Conservation (phyloP, 2,113 vertebrate species). For the Hydrochoerus hydrochaeris region DNA sequence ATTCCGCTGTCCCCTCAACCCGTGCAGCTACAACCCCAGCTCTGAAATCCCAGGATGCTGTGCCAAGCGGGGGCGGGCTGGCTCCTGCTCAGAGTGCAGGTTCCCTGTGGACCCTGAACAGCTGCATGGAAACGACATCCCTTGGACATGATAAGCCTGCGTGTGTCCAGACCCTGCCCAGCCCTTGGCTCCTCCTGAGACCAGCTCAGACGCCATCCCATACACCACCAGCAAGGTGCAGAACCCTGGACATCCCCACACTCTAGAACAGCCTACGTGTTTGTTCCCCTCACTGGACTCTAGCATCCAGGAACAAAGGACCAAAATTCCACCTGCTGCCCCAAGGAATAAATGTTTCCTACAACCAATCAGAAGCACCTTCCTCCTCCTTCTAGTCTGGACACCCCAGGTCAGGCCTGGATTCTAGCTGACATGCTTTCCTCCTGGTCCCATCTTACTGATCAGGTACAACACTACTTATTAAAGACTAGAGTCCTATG, state of each 20-base stretch:
- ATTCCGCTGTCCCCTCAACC: background rate
- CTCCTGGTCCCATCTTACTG: background rate
- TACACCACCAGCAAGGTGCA: background rate
- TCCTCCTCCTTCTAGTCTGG: background rate
- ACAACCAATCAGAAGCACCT: background rate
- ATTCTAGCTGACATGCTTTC: background rate
- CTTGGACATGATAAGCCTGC: background rate
- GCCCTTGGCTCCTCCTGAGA: background rate
- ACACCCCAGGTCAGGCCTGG: background rate
- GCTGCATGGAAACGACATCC: background rate
- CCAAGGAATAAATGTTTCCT: background rate
- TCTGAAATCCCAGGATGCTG: rapidly evolving
- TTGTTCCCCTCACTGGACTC: background rate
- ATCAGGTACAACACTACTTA: background rate
- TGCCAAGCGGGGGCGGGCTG: rapidly evolving
- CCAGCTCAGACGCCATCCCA: background rate
- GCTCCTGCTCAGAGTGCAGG: background rate
- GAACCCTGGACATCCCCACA: background rate
- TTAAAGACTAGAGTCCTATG: background rate
- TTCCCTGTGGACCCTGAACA: background rate
- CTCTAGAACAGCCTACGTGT: too few species aligned
- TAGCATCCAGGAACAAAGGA: background rate
- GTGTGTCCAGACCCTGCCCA: background rate
- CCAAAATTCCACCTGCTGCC: background rate
- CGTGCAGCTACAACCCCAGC: background rate